Conservation (phyloP, 1,140 invertebrate species). For the Lasioglossum baleicum region DNA sequence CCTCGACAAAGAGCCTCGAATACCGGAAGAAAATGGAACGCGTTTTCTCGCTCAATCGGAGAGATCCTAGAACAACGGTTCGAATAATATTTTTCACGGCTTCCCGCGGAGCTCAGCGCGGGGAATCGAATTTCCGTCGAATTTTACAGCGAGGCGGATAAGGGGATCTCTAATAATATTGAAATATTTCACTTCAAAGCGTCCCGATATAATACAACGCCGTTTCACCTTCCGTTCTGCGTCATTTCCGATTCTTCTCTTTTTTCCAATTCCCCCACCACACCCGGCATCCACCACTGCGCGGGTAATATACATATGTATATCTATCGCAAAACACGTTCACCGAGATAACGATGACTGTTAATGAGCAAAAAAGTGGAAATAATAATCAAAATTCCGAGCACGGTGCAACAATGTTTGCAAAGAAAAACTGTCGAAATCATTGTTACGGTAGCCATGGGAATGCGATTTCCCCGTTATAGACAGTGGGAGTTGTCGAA, state of each 20-base stretch:
- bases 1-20: constrained; percentile 18
- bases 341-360: no score
- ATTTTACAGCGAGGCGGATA: not conserved
- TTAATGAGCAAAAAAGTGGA: not conserved
- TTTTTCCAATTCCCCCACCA: fast-evolving
- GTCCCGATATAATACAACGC: not conserved
- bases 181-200: constrained; percentile 1
- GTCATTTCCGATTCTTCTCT: not conserved
- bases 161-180: not conserved
- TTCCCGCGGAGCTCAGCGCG: not conserved
- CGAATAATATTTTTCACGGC: not conserved
- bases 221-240: not conserved
- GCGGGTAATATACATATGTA: no score
- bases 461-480: constrained; percentile 19
- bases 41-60: constrained; percentile 3
- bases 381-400: constrained; percentile 1
- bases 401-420: not conserved
- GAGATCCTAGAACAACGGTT: not conserved
- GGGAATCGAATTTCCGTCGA: not conserved
- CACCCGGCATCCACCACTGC: no score
- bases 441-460: constrained; percentile 1
- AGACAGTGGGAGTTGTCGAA: not conserved
- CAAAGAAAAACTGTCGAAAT: not conserved
- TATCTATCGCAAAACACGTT: no score
- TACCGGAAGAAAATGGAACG: constrained; percentile 19